Evolutionary conservation across 2,888 invertebrate species (phyloP).

Genomic region (Caenorhabditis sp.): DNA sequence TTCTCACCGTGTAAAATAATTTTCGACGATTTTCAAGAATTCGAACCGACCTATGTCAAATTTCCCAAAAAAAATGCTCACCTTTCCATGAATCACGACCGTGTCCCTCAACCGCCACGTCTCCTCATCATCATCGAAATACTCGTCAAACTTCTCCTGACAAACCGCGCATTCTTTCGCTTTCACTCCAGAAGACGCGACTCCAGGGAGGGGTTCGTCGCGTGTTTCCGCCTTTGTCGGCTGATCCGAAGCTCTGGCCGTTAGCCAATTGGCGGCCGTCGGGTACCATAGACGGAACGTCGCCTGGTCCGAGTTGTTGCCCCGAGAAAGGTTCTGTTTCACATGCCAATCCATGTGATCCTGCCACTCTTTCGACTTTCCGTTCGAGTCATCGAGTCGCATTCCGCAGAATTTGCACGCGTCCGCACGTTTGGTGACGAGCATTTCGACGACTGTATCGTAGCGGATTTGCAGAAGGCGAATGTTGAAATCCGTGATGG

Average conservation of each 20-base stretch:
- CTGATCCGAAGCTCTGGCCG: conserved; percentile 32
- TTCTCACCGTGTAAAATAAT: too few relatives aligned
- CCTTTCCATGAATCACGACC: conserved; percentile 64
- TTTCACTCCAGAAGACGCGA: conserved; percentile 34
- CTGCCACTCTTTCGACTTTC: conserved; percentile 55
- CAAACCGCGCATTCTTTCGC: conserved; percentile 91
- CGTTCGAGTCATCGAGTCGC: conserved; percentile 87
- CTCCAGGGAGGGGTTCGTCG: conserved; percentile 34
- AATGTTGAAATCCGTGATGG: conserved; percentile 44
- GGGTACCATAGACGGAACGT: conserved; percentile 53
- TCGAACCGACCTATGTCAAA: too few relatives aligned
- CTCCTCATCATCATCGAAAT: conserved; percentile 97
- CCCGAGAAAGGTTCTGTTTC: conserved; percentile 88
- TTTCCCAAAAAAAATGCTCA: conserved; percentile 24
- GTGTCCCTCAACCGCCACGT: conserved; percentile 91
- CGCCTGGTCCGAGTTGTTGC: background rate
- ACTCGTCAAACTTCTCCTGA: conserved; percentile 94
- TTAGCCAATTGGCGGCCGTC: conserved; percentile 28
- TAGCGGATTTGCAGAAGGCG: conserved; percentile 85
- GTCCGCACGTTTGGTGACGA: conserved; percentile 89
- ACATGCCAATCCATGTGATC: conserved; percentile 99
- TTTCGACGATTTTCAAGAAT: too few relatives aligned
- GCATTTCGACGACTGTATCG: conserved; percentile 87
- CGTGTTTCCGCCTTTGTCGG: conserved; percentile 15
- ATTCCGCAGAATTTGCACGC: conserved; percentile 98